phyloP scores from a whole-genome alignment of 2,888 invertebrate species.

The Lumbricus terrestris region DNA sequence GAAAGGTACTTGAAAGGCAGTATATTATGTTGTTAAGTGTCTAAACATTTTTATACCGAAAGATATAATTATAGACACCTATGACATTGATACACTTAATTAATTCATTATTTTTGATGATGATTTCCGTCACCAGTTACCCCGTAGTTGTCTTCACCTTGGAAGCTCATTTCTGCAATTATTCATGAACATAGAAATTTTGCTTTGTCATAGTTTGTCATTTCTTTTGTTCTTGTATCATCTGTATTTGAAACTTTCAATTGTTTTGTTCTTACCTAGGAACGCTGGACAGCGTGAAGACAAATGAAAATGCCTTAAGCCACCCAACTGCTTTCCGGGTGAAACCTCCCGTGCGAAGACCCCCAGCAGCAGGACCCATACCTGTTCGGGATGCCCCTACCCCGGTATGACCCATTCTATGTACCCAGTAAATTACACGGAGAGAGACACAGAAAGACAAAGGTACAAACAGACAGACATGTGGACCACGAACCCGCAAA shows the following conservation, averaged over 20 bases:
- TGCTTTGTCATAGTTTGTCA: not conserved
- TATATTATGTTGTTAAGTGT: not conserved
- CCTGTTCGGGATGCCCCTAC: not conserved
- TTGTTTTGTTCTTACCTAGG: not conserved
- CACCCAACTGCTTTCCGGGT: conserved; percentile 5
- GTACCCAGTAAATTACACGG: too few species aligned
- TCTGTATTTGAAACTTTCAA: not conserved
- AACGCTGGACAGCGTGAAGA: not conserved
- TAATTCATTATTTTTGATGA: too few species aligned
- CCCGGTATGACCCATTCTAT: not conserved
- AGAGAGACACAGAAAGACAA: too few species aligned
- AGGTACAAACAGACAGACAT: too few species aligned
- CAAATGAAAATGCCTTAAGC: conserved; percentile 8
- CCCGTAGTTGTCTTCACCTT: not conserved
- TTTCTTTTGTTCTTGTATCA: not conserved
- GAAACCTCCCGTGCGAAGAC: not conserved
- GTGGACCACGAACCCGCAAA: too few species aligned
- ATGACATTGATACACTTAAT: not conserved
- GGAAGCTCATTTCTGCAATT: not conserved
- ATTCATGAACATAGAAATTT: not conserved
- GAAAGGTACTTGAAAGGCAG: not conserved
- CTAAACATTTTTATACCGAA: not conserved
- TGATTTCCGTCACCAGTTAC: not conserved
- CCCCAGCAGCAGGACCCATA: not conserved
- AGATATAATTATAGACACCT: not conserved